Base-by-base conservation (phyloP, 1,140 invertebrate species). In the Phocides pigmalion region DNA sequence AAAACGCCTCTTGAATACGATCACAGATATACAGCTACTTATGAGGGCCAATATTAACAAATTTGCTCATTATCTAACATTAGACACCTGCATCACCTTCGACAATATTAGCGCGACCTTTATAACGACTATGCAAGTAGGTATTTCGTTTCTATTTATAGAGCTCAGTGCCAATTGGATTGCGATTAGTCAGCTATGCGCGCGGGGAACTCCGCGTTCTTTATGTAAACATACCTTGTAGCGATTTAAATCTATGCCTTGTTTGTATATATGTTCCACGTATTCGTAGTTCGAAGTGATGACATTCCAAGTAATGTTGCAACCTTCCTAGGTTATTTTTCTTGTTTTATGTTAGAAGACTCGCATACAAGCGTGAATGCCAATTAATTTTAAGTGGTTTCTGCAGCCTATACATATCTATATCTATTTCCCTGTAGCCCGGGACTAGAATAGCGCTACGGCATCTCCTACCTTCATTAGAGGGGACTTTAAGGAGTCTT, bases 131-230 rank as follows among this genome's bases (percentile, higher is more conserved):
- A 49, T 50, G 47, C 47, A 50, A 50, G 25, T 50, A 50, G 32
- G 22, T 11, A n/a, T 22, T 28, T 2, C 11, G 53, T 11, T 9
- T 39, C 54, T 58, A 58, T 58, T 58, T 44, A 58, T 58, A 58
- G 39, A 16, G n/a, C 11, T 28, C 54, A 58, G 41, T 58, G 41
- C 41, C 54, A 58, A 46, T 58, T 41, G n/a, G 25, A 56, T 44
- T 16, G 39, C 54, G 42, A 28, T 58, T 46, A 58, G 54, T 58
- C 39, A 58, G 54, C 39, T 32, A 58, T 46, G 41, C 25, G 20
- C 37, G 42, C 54, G 54, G 54, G 54, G 42, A 58, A 58, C 15
- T 58, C 54, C 54, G 41, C 19, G 39, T 41, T 56, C 37, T 19
- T 28, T 28, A 16, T 20, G 22, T 46, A 58, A 12, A 58, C 53